Conservation (phyloP, 2,113 vertebrate genomes). For the Megatriorchis doriae region DNA sequence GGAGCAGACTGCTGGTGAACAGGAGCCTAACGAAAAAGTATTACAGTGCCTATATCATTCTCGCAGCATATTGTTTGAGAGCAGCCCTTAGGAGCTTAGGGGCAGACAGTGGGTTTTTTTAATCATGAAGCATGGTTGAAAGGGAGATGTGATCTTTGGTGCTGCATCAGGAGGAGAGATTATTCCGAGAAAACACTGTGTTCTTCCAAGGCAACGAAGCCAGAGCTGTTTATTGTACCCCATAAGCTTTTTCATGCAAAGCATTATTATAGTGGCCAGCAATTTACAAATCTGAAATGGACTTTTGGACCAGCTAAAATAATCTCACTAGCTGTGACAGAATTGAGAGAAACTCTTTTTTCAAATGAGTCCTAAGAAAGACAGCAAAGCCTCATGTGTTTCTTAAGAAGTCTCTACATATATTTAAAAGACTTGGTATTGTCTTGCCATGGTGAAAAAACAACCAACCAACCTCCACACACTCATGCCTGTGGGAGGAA, state of each 20-base stretch:
- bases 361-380: neutral
- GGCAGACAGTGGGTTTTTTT: neutral
- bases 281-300: neutral
- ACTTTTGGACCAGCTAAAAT: neutral
- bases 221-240: neutral
- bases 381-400: neutral
- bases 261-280: neutral
- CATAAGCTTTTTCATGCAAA: neutral
- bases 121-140: neutral
- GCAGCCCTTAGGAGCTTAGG: neutral
- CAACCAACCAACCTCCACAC: neutral
- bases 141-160: neutral
- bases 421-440: neutral
- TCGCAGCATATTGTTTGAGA: accelerated
- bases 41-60: accelerated
- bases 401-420: neutral
- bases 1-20: neutral
- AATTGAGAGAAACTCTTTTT: neutral
- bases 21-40: neutral
- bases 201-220: neutral
- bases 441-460: neutral
- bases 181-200: no score
- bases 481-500: neutral
- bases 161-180: neutral
- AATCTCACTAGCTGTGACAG: neutral